Evolutionary conservation across 2,797 vertebrate species (phyloP).

Genomic region (Chiloscyllium punctatum): DNA sequence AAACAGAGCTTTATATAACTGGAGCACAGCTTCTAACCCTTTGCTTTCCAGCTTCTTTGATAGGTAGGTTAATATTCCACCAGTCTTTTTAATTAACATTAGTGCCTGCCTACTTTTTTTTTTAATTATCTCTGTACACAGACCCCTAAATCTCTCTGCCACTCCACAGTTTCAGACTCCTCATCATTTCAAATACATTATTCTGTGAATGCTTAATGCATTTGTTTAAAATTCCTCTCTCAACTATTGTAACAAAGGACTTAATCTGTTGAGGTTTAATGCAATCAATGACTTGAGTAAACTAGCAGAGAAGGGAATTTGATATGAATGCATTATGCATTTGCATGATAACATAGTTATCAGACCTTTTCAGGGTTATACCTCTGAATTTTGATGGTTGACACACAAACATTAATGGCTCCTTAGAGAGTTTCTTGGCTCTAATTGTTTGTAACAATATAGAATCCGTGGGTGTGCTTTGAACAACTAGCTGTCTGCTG

Average conservation of each 20-base stretch:
- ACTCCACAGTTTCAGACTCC: not conserved
- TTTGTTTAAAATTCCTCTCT: not conserved
- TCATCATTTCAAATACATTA: not conserved
- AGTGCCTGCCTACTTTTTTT: not conserved
- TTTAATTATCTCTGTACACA: not conserved
- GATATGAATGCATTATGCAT: not conserved
- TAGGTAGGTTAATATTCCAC: not conserved
- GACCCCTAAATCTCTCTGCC: not conserved
- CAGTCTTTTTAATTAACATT: not conserved
- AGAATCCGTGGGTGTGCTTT: no score
- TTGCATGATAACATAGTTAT: not conserved
- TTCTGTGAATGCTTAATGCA: not conserved
- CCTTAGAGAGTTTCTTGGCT: not conserved
- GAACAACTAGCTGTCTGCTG: not conserved
- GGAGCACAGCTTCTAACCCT: not conserved
- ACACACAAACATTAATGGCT: not conserved
- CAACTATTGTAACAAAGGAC: not conserved
- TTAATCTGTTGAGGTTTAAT: slow-evolving; percentile 8
- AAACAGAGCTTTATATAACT: not conserved
- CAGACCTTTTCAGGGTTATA: not conserved
- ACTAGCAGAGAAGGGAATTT: not conserved
- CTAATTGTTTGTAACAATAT: not conserved
- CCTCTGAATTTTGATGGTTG: not conserved
- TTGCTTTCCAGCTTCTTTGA: not conserved
- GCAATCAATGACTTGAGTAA: not conserved